Evolutionary conservation across 2,797 vertebrate species (phyloP), one percentile per base, ranked within the genome.

Genomic region (Perodicticus potto): DNA sequence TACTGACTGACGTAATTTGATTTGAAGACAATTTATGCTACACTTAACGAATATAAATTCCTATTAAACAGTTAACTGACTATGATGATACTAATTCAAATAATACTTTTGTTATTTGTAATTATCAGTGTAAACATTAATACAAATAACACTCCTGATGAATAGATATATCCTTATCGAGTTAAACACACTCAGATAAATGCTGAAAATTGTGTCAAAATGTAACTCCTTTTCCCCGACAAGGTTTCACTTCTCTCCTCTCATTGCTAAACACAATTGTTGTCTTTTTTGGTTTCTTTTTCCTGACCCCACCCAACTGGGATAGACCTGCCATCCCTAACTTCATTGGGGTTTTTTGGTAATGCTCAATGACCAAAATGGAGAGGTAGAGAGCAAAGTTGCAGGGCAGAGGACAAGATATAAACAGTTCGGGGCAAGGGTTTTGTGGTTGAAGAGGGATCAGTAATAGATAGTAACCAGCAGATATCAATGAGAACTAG

Each of bases 11-110:
- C 78, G 73, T 86, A 89, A 91, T 76, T 91, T 91, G 45, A 95
- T 90, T 78, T 77, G 65, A 76, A 91, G 40, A 92, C 13, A 95
- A 91, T 77, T 94, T 91, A 92, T 73, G 74, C 37, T 84, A 22
- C 34, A 78, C 9, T 27, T 77, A 59, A 57, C 45, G 53, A 77
- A 94, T 43, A 22, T 17, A 93, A 94, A 86, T 69, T 91, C 25
- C 43, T 96, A 40, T 81, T 96, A 78, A 82, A 84, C 91, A 92
- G 73, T 89, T 65, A 78, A 85, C 32, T 82, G 13, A 25, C 61
- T 83, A 14, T 63, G 70, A 80, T 81, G 61, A 43, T 57, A 84
- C 14, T 57, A 67, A 86, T 27, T 25, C 92, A 91, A 96, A 87
- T 32, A 93, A 40, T 5, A 53, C 13, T 49, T 13, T 3, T 49